phyloP scores from a whole-genome alignment of 1,140 invertebrate genomes.

The Macrobrachium nipponense region DNA sequence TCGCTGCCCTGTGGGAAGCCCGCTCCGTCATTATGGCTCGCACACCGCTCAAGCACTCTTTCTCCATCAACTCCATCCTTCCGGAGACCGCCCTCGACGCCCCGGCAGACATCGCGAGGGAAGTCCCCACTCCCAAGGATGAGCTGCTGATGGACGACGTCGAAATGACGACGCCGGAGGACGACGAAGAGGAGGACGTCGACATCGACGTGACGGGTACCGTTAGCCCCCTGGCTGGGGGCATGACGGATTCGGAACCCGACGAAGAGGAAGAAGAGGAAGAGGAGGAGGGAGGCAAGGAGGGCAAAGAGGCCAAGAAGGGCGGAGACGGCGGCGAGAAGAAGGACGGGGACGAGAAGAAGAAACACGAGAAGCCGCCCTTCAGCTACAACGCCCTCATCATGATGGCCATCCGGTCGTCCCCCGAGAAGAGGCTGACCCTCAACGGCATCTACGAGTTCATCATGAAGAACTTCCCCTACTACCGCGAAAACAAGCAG shows the following conservation, averaged over 20 bases:
- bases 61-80: conserved; percentile 79
- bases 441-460: conserved; percentile 60
- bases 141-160: conserved; percentile 49
- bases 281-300: conserved; percentile 17
- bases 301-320: conserved; percentile 46
- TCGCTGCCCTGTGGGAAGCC: conserved; percentile 39
- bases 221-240: conserved; percentile 66
- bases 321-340: conserved; percentile 26
- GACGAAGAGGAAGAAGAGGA: background rate
- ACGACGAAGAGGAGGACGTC: conserved; percentile 45
- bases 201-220: conserved; percentile 66
- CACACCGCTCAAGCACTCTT: conserved; percentile 77
- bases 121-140: conserved; percentile 52
- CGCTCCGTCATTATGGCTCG: conserved; percentile 70
- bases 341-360: conserved; percentile 53
- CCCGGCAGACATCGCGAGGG: conserved; percentile 48
- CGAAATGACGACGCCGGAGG: conserved; percentile 68
- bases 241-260: conserved; percentile 68
- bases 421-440: conserved; percentile 50
- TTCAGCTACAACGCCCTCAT: conserved; percentile 57
- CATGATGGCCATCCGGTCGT: conserved; percentile 57
- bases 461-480: conserved; percentile 60
- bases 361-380: conserved; percentile 53
- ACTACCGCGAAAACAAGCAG: conserved; percentile 58
- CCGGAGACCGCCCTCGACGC: conserved; percentile 66